A percentile compares a stretch with the other conserved stretches of the same genome.
Evolutionary conservation across 1,140 invertebrate species (phyloP).

Genomic region (Pinna nobilis): DNA sequence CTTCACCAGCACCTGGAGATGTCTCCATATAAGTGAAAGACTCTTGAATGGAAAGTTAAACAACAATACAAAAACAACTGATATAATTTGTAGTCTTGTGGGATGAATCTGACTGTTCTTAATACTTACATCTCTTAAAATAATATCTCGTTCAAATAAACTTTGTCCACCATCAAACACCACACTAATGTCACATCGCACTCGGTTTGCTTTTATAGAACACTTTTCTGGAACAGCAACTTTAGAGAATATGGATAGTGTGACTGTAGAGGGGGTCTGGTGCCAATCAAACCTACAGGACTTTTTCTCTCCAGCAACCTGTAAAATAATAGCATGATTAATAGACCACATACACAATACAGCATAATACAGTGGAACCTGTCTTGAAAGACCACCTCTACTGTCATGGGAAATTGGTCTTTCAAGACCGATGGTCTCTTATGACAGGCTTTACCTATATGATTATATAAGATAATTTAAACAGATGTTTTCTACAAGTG

Average conservation of each 20-base stretch:
- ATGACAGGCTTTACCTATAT: too few relatives aligned
- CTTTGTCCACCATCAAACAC: constrained; percentile 84
- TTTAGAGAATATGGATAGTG: constrained; percentile 93
- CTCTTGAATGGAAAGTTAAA: too few relatives aligned
- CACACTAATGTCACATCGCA: constrained; percentile 85
- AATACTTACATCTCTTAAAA: constrained; percentile 87
- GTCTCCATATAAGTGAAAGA: too few relatives aligned
- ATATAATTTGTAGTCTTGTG: too few relatives aligned
- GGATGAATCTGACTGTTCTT: too few relatives aligned
- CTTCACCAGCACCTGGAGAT: too few relatives aligned
- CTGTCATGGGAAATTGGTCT: too few relatives aligned
- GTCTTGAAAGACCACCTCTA: too few relatives aligned
- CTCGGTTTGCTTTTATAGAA: constrained; percentile 87
- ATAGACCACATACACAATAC: not conserved
- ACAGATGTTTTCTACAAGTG: too few relatives aligned
- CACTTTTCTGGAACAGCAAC: constrained; percentile 88
- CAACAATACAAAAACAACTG: not conserved
- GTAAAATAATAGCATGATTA: constrained; percentile 60
- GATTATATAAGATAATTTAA: too few relatives aligned
- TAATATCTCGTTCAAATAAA: constrained; percentile 86
- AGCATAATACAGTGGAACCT: too few relatives aligned
- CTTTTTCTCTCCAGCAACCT: constrained; percentile 77
- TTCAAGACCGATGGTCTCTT: too few relatives aligned
- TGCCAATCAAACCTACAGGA: constrained; percentile 92
- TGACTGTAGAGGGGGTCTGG: constrained; percentile 78